A percentile compares a stretch with the other conserved stretches of the same genome.
Evolutionary conservation across 1,140 invertebrate species (phyloP).

Genomic region (Piezodorus guildinii): DNA sequence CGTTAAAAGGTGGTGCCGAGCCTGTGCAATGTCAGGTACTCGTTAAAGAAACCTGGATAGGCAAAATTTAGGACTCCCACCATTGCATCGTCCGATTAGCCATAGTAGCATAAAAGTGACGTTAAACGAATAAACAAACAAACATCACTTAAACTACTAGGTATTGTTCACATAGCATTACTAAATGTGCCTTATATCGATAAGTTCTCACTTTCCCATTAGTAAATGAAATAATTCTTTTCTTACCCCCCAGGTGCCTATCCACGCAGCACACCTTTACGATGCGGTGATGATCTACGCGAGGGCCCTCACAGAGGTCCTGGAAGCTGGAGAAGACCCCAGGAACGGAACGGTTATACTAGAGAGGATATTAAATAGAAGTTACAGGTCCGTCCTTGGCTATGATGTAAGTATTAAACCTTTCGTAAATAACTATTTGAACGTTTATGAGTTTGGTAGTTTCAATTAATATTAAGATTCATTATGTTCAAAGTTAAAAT

Average conservation of each 20-base stretch:
- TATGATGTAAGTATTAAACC: constrained; percentile 49
- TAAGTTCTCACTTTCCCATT: no score
- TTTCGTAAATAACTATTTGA: neutral
- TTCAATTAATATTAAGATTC: neutral
- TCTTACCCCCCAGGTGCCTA: constrained; percentile 73
- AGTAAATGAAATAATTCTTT: no score
- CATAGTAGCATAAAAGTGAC: no score
- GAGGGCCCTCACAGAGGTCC: constrained; percentile 56
- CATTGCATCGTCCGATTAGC: no score
- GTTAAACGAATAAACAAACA: no score
- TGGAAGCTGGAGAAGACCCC: constrained; percentile 51
- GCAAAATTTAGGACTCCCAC: no score
- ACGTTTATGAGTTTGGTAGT: neutral
- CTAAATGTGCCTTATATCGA: no score
- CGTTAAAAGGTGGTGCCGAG: no score
- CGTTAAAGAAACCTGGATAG: no score
- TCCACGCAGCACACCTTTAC: constrained; percentile 75
- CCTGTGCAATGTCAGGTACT: no score
- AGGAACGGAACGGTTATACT: constrained; percentile 61
- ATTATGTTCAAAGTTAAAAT: neutral
- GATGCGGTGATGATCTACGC: constrained; percentile 82
- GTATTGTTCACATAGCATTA: no score
- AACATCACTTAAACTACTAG: no score
- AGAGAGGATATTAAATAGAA: constrained; percentile 52
- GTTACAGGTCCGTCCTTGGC: constrained; percentile 64